Evolutionary conservation across 2,888 invertebrate species (phyloP).

Genomic region (Plusia festucae): DNA sequence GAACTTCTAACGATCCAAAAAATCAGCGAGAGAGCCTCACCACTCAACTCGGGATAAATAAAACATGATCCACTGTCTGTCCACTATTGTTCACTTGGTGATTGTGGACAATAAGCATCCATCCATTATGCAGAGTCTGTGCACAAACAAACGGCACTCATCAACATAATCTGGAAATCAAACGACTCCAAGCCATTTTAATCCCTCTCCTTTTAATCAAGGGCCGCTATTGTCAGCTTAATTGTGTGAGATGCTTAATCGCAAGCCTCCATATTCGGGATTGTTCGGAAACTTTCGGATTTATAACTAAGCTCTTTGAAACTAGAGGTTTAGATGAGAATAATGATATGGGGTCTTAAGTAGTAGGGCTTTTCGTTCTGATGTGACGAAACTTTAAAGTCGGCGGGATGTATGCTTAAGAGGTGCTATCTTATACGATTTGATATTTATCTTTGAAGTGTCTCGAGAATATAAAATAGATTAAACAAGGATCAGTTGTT

Average conservation of each 20-base stretch:
- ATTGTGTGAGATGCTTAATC: slow-evolving; percentile 62
- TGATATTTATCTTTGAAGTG: background rate
- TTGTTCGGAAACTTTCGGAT: slow-evolving; percentile 54
- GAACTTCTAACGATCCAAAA: slow-evolving; percentile 37
- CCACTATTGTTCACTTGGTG: slow-evolving; percentile 56
- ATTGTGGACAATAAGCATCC: slow-evolving; percentile 43
- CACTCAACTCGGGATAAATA: slow-evolving; percentile 45
- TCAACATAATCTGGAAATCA: slow-evolving; percentile 64
- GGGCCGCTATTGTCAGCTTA: slow-evolving; percentile 65
- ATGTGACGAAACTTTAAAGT: slow-evolving; percentile 45
- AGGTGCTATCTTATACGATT: slow-evolving; percentile 6
- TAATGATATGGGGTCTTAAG: slow-evolving; percentile 47
- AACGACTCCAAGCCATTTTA: slow-evolving; percentile 59
- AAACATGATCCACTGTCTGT: slow-evolving; percentile 53
- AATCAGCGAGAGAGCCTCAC: slow-evolving; percentile 20
- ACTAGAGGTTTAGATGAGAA: slow-evolving; percentile 50
- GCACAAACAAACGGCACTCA: slow-evolving; percentile 49
- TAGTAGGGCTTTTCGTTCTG: slow-evolving; percentile 42
- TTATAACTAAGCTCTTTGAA: slow-evolving; percentile 54
- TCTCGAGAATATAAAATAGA: background rate
- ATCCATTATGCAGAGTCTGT: slow-evolving; percentile 42
- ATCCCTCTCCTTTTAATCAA: slow-evolving; percentile 67
- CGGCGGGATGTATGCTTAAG: slow-evolving; percentile 16
- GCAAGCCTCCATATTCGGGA: slow-evolving; percentile 43
- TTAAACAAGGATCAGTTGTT: slow-evolving; percentile 6